phyloP scores from a whole-genome alignment of 2,888 invertebrate genomes.

The Pristionchus entomophagus region DNA sequence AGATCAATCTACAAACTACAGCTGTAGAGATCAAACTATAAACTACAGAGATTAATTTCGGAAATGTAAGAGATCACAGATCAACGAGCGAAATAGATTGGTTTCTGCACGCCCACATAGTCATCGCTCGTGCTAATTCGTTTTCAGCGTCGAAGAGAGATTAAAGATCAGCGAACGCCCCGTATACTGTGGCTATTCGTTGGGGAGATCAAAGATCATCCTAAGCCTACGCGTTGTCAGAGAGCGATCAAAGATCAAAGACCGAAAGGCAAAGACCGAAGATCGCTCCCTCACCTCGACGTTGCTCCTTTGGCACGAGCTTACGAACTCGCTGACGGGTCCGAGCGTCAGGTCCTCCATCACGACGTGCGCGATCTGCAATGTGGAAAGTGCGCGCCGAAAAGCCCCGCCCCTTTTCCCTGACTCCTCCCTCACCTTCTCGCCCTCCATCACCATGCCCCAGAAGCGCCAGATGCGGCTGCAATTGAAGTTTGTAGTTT shows the following conservation, averaged over 20 bases:
- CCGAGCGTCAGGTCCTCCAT: constrained; percentile 42
- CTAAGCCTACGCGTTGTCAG: no score
- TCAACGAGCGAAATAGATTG: no score
- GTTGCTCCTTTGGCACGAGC: constrained; percentile 39
- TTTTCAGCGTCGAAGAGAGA: no score
- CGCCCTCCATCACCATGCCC: constrained; percentile 48
- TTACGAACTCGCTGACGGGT: constrained; percentile 48
- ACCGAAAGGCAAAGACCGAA: not conserved
- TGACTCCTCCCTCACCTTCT: not conserved
- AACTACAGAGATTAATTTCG: no score
- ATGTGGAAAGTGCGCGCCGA: not conserved
- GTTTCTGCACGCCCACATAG: no score
- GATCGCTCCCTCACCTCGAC: constrained; percentile 48
- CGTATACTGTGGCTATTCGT: no score
- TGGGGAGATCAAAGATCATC: not conserved
- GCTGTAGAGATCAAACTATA: not conserved
- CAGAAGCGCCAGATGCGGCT: constrained; percentile 56
- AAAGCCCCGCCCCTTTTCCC: not conserved
- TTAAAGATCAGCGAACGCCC: not conserved
- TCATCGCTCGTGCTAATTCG: no score
- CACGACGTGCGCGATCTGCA: constrained; percentile 6
- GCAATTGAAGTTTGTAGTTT: constrained; percentile 32
- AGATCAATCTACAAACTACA: not conserved
- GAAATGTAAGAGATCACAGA: no score
- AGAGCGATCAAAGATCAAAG: not conserved